Conservation (phyloP, 1,140 invertebrate species). For the Platyscapa corneri region DNA sequence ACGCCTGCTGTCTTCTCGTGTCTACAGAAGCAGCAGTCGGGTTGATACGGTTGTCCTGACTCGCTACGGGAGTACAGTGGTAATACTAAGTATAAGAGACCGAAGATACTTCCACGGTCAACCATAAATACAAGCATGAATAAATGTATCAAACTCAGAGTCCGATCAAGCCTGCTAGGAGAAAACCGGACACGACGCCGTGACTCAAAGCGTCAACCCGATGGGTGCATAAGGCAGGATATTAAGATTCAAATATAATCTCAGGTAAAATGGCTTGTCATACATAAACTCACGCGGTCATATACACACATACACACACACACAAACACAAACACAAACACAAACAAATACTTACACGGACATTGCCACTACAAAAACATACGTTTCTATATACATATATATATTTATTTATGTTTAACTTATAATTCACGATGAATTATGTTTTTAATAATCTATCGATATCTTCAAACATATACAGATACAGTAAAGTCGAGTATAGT, state of each 20-base stretch:
- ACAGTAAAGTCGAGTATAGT: no score
- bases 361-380: no score
- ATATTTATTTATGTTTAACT: no score
- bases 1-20: slow-evolving; percentile 14
- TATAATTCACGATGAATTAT: no score
- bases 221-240: slow-evolving; percentile 19
- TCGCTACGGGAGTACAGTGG: not conserved
- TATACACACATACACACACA: not conserved
- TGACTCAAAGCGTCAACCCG: slow-evolving; percentile 28
- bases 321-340: no score
- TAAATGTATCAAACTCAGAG: slow-evolving; percentile 66
- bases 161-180: slow-evolving; percentile 45
- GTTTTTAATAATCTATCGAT: no score
- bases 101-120: not conserved
- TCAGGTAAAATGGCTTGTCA: not conserved
- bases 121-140: slow-evolving; percentile 68
- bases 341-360: no score
- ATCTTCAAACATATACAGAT: no score
- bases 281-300: not conserved
- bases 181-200: slow-evolving; percentile 47
- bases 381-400: no score
- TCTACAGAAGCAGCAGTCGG: not conserved
- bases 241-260: slow-evolving; percentile 69
- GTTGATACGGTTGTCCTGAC: not conserved
- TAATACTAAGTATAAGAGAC: slow-evolving; percentile 31